A percentile compares a stretch with the other conserved stretches of the same genome.
These are phyloP conservation scores for Colletes collaris DNA, from an alignment of 2,888 invertebrate species.

Conservation along the genomic window DNA sequence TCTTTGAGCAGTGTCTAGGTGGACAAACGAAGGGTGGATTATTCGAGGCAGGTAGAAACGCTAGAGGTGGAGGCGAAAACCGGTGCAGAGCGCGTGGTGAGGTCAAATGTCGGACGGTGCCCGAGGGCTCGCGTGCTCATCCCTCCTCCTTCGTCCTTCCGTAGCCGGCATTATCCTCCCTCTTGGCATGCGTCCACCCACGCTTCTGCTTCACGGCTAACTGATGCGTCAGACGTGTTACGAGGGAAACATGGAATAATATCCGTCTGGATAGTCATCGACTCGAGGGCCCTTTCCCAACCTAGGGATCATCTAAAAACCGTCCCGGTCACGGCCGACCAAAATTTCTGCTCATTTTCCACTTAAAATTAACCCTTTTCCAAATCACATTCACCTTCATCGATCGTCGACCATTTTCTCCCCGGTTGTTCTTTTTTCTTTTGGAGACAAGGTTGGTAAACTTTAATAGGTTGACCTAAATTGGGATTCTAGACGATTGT, in stretches of 20 bases:
- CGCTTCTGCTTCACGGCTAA: constrained; percentile 46
- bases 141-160: constrained; percentile 62
- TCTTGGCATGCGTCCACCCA: constrained; percentile 58
- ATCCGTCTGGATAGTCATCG: constrained; percentile 5
- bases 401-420: too few species aligned
- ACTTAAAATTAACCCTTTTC: too few species aligned
- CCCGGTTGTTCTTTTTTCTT: too few species aligned
- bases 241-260: constrained; percentile 23
- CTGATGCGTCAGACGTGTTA: constrained; percentile 45
- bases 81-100: constrained; percentile 77
- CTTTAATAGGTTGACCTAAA: too few species aligned
- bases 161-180: constrained; percentile 44
- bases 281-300: not conserved
- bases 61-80: constrained; percentile 59
- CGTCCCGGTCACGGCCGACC: not conserved
- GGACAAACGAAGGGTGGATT: constrained; percentile 53
- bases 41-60: constrained; percentile 62
- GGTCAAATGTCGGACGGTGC: constrained; percentile 82
- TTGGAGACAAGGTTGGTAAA: too few species aligned
- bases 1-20: constrained; percentile 5
- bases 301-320: not conserved
- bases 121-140: constrained; percentile 80
- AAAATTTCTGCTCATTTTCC: too few species aligned
- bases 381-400: too few species aligned
- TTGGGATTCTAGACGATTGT: too few species aligned